Evolutionary conservation across 2,113 vertebrate genomes (phyloP), one percentile per base, ranked within the genome.

Genomic region (Zootoca vivipara): DNA sequence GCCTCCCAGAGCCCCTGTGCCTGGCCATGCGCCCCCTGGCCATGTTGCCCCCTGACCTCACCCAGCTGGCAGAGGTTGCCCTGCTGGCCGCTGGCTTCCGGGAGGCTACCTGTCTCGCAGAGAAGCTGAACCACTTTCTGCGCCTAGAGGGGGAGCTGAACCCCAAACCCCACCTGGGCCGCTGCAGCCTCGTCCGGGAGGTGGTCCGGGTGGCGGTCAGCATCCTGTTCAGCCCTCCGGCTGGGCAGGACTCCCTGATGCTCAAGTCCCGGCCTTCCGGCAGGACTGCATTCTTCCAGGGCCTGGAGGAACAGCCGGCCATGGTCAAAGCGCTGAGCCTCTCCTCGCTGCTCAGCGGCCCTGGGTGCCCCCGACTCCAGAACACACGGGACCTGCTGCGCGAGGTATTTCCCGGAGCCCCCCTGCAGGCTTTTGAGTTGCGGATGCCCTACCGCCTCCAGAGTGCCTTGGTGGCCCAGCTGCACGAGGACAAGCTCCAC

Each of bases 81-180:
- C 92, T 99, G 24, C 90, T 97, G 40, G 96, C 96, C 3, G 93
- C 95, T 2, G 98, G 98, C 30, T 97, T 98, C 72, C 94, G 89
- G 70, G 96, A 98, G 2, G 96, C 97, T 28, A 28, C 81, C 4
- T 87, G n/a, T 58, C 91, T 98, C 82, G 97, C 97, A 52, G 88
- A 87, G 0, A 94, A 95, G 78, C 93, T 99, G 1, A 93, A 96
- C 33, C 92, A 89, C 79, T 95, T 99, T 69, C 91, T 98, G 28
- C 91, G 87, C 80, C 79, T 98, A 22, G 95, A 97, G 65, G 89
- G 87, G 67, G 96, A 98, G 89, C 96, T 94, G 7, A 85, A 69
- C 9, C 94, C 96, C 62, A 91, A 97, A n/a, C 91, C 96, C 38
- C 90, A 92, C 35, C 94, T 91, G 84, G 93, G 93, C 79, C 95